Evolutionary conservation across 2,113 vertebrate species (phyloP).

Genomic region (Lepus europaeus): DNA sequence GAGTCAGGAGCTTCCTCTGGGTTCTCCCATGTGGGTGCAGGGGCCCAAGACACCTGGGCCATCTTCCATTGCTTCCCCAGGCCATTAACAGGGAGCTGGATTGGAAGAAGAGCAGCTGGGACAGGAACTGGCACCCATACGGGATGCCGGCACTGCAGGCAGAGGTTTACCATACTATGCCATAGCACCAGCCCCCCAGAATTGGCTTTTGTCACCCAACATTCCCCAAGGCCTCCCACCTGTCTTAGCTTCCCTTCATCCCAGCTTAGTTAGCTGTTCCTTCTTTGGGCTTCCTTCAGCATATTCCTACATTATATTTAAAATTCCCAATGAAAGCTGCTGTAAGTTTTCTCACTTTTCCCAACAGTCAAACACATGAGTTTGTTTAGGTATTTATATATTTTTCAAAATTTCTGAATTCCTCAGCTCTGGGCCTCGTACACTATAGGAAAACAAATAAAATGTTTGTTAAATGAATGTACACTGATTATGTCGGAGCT

Average conservation of each 20-base stretch:
- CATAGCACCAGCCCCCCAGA: neutral
- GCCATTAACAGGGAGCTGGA: no score
- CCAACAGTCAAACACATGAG: neutral
- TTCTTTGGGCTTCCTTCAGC: neutral
- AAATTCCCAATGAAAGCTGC: slow-evolving; percentile 8
- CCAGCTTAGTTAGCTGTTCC: neutral
- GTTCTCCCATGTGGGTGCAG: no score
- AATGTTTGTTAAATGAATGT: neutral
- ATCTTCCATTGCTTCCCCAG: no score
- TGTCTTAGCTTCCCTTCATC: neutral
- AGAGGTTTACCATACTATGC: no score
- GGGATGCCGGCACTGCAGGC: no score
- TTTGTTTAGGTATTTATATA: neutral
- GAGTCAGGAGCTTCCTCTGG: no score
- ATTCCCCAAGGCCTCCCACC: neutral
- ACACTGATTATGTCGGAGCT: slow-evolving; percentile 17
- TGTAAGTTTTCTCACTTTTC: slow-evolving; percentile 35
- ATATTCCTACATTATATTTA: neutral
- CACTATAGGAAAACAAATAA: slow-evolving; percentile 7
- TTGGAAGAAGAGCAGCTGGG: no score
- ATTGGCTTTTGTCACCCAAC: neutral
- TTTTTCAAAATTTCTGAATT: slow-evolving; percentile 5
- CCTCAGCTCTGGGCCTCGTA: neutral
- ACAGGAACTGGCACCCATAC: no score
- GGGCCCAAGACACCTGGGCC: no score